Conservation (phyloP, 2,797 vertebrate species). For the Brotogeris chrysoptera region DNA sequence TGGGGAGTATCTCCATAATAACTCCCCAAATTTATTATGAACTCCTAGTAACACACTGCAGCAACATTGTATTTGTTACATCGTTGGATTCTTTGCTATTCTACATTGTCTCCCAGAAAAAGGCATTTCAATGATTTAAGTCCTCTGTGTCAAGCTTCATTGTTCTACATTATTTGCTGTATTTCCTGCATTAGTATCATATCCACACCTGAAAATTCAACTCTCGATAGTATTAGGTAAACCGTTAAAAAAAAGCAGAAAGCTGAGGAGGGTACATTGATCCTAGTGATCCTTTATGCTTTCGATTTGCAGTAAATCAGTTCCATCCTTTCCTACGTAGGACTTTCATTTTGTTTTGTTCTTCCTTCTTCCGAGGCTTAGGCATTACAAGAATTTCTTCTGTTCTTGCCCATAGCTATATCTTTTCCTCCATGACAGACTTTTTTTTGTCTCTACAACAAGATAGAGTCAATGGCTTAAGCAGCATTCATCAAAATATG, state of each 20-base stretch:
- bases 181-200: slow-evolving; percentile 41
- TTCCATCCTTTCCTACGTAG: neutral
- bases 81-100: slow-evolving; percentile 40
- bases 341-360: slow-evolving; percentile 35
- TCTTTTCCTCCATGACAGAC: neutral
- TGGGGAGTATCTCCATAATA: slow-evolving; percentile 58
- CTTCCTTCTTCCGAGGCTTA: neutral
- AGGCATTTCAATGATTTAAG: slow-evolving; percentile 59
- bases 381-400: neutral
- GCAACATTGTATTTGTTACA: slow-evolving; percentile 41
- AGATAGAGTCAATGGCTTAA: neutral
- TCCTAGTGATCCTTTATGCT: slow-evolving; percentile 33
- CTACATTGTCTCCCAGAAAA: slow-evolving; percentile 44
- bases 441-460: neutral
- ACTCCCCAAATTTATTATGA: slow-evolving; percentile 64
- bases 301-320: slow-evolving; percentile 62
- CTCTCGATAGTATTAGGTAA: neutral
- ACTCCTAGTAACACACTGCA: neutral
- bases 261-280: slow-evolving; percentile 33
- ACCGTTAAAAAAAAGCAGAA: slow-evolving; percentile 27
- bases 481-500: neutral
- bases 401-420: neutral
- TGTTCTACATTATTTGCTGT: slow-evolving; percentile 15
- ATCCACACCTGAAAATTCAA: slow-evolving; percentile 43
- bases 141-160: neutral